Evolutionary conservation across 2,113 vertebrate species (phyloP).

Genomic region (Megaceryle torquata): DNA sequence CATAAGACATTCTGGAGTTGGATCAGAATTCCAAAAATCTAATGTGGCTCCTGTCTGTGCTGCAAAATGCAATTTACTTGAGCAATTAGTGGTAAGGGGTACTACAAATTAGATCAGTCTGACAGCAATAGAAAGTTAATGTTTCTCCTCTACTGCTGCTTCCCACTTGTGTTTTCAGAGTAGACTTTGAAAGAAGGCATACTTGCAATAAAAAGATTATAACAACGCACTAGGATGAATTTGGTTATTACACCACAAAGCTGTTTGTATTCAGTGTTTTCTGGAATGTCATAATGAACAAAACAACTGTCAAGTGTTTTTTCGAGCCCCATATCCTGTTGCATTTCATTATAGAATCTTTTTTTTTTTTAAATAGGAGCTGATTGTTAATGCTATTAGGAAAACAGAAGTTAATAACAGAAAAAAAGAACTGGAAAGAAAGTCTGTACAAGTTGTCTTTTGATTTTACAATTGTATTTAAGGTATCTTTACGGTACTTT

Average conservation of each 20-base stretch:
- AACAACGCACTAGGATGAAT: background rate
- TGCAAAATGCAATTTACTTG: slow-evolving; percentile 47
- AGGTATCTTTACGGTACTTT: background rate
- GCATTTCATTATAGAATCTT: background rate
- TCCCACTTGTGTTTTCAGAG: background rate
- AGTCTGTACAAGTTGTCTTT: background rate
- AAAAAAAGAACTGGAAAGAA: background rate
- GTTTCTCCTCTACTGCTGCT: background rate
- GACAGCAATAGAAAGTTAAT: slow-evolving; percentile 5
- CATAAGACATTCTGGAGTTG: background rate
- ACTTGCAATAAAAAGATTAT: background rate
- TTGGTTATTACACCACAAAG: background rate
- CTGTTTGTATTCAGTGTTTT: background rate
- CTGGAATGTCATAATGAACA: background rate
- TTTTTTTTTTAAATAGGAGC: background rate
- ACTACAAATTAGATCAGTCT: slow-evolving; percentile 27
- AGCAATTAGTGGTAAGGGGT: slow-evolving; percentile 34
- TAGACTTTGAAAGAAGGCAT: background rate
- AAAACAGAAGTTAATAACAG: background rate
- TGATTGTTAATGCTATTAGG: background rate
- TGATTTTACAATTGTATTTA: background rate
- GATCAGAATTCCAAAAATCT: slow-evolving; percentile 47
- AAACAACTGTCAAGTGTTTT: background rate
- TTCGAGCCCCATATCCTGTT: background rate
- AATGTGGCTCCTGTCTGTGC: slow-evolving; percentile 21